Evolutionary conservation across 2,113 vertebrate species (phyloP), one percentile per base, ranked within the genome.

Genomic region (Eonycteris spelaea): DNA sequence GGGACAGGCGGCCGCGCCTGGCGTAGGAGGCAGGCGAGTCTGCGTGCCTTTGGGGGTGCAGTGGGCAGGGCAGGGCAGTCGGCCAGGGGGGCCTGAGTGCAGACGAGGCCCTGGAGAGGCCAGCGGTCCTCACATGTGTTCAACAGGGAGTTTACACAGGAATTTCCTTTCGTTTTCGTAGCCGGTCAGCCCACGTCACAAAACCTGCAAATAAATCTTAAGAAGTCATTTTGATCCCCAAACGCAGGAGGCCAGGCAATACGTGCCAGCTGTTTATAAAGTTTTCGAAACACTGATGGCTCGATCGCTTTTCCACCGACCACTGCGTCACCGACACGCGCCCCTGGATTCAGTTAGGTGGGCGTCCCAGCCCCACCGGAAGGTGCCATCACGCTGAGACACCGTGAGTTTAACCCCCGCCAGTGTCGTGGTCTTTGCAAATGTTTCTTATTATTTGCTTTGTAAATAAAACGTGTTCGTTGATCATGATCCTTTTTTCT

Each of bases 291-390:
- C 43, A 45, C 6, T 45, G 43, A 45, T 45, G 7, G 43, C 43
- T 45, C 8, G 43, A 7, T 43, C 9, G 2, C 45, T 67, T 90
- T 48, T 79, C 28, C 45, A 16, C 16, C 26, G 8, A 16, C 48
- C 28, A 4, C 22, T 70, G 30, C 51, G 70, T 30, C 30, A 6
- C 13, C 30, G 43, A 78, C 22, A 4, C n/a, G 70, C 38, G 0
- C 4, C 22, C 40, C 0, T 3, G 12, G 16, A 0, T 73, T 40
- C 53, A 7, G 10, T 14, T 1, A 12, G 0, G 3, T 3, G 2
- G 2, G 70, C 70, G n/a, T 40, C 53, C 53, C 19, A 61, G 18
- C 65, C 6, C 4, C 4, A 1, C 33, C 16, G 28, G 35, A 53
- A 22, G 7, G 8, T 33, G 21, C 38, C 43, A 28, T 30, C 61